A percentile compares a stretch with the other conserved stretches of the same genome.
These are phyloP conservation scores for Drosophila lacicola DNA, from an alignment of 2,888 invertebrate species.

Conservation along the genomic window DNA sequence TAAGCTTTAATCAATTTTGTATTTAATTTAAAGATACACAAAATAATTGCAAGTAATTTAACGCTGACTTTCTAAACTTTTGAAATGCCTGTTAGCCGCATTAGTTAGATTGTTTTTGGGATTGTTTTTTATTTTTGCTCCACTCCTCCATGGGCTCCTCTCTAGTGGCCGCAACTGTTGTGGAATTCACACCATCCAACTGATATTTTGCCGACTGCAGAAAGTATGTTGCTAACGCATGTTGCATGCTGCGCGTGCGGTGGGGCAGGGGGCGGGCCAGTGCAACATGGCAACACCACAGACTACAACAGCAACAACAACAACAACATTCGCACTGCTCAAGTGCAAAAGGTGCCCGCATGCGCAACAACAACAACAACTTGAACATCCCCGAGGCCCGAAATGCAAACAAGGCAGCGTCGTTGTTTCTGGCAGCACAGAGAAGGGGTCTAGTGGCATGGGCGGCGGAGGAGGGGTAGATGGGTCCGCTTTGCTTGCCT, in stretches of 20 bases:
- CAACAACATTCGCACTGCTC: conserved; percentile 56
- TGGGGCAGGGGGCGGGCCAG: conserved; percentile 1
- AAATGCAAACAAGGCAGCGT: conserved; percentile 59
- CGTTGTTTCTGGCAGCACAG: conserved; percentile 36
- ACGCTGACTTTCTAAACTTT: too few species aligned
- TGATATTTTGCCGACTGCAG: conserved; percentile 49
- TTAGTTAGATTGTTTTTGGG: background rate
- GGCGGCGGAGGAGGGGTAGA: background rate
- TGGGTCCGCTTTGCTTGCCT: conserved; percentile 26
- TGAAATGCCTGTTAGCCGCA: too few species aligned
- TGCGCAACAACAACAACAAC: conserved; percentile 58
- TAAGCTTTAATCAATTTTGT: background rate
- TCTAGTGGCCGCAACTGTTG: conserved; percentile 29
- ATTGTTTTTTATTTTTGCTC: background rate
- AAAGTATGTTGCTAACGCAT: conserved; percentile 70
- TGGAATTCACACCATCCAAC: conserved; percentile 36
- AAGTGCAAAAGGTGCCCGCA: conserved; percentile 75
- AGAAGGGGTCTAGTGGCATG: background rate
- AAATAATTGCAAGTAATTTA: too few species aligned
- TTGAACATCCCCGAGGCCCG: conserved; percentile 35
- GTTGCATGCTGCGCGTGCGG: conserved; percentile 46
- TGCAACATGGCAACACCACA: conserved; percentile 37
- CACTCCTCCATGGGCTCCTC: conserved; percentile 10
- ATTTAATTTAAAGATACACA: too few species aligned
- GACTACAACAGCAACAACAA: conserved; percentile 37